Percentiles rank a stretch among this genome's conserved stretches.
phyloP scores from a whole-genome alignment of 2,888 invertebrate genomes.

The Chrysina gloriosa region DNA sequence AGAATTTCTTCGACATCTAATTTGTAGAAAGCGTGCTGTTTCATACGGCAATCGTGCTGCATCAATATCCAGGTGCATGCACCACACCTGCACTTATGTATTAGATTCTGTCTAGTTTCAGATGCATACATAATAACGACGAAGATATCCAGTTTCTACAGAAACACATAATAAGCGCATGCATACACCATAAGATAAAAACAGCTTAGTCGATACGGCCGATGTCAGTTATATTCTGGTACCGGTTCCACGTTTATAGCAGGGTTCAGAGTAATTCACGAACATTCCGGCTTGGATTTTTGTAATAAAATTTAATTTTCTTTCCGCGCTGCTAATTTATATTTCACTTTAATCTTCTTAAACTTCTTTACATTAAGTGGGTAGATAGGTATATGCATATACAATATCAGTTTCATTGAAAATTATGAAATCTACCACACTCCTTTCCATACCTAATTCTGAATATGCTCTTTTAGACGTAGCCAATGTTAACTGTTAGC shows the following conservation, averaged over 20 bases:
- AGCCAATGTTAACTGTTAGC: no score
- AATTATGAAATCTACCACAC: no score
- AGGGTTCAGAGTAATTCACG: neutral
- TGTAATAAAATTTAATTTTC: neutral
- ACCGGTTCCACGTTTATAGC: conserved; percentile 4
- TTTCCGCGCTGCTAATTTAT: no score
- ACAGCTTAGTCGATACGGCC: neutral
- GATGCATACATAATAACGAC: neutral
- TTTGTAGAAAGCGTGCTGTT: neutral
- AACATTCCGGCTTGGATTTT: neutral
- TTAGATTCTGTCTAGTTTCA: conserved; percentile 2
- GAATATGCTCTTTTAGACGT: no score
- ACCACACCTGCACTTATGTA: conserved; percentile 2
- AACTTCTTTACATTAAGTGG: no score
- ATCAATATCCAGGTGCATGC: no score
- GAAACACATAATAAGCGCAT: neutral
- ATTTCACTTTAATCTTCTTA: no score
- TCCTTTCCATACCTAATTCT: no score
- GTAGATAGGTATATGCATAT: no score
- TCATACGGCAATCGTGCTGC: neutral
- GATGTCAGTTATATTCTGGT: conserved; percentile 16
- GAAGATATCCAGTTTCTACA: conserved; percentile 11
- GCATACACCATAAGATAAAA: neutral
- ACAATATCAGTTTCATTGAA: no score
- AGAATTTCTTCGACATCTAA: neutral